Conservation (phyloP, 2,113 vertebrate species). For the Crotalus viridis region DNA sequence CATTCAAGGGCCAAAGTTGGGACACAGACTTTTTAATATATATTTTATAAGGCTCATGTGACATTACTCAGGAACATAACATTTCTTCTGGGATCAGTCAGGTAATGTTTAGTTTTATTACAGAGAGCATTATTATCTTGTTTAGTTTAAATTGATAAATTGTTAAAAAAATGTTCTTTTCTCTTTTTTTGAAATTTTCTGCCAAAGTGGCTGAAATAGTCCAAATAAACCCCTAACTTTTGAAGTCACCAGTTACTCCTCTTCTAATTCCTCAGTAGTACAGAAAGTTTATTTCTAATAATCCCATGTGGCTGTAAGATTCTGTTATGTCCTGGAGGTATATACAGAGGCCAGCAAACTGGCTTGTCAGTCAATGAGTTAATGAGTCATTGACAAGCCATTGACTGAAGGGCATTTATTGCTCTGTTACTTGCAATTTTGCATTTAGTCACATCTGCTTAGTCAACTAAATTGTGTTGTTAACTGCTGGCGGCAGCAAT, state of each 20-base stretch:
- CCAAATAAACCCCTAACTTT: background rate
- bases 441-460: conserved; percentile 32
- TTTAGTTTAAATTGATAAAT: background rate
- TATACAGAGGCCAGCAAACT: background rate
- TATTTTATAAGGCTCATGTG: background rate
- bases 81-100: background rate
- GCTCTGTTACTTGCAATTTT: background rate
- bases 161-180: background rate
- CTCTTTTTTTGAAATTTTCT: background rate
- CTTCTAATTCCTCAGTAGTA: background rate
- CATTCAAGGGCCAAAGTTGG: background rate
- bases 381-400: fast-evolving
- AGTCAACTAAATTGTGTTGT: conserved; percentile 11
- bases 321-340: background rate
- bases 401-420: conserved; percentile 16
- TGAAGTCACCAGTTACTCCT: background rate
- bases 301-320: background rate
- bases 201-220: background rate
- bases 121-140: background rate
- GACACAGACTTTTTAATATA: background rate
- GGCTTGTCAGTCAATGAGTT: background rate
- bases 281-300: background rate
- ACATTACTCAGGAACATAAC: background rate
- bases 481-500: conserved; percentile 20
- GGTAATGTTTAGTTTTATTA: background rate